A percentile compares a stretch with the other conserved stretches of the same genome.
Evolutionary conservation across 2,113 vertebrate species (phyloP).

Genomic region (Sorex fumeus): DNA sequence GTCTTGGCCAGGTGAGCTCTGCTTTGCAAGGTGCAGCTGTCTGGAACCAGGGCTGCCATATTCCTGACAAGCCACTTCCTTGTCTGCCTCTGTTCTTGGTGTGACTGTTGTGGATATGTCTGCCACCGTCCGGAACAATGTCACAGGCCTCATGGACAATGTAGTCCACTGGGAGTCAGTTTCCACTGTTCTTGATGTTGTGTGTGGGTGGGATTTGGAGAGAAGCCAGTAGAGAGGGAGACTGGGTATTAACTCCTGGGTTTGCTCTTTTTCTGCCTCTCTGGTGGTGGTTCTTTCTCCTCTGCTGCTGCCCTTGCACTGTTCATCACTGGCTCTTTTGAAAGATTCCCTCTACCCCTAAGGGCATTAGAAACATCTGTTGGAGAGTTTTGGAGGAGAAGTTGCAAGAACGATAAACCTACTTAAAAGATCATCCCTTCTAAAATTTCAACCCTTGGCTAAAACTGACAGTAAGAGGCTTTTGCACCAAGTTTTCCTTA

Average conservation of each 20-base stretch:
- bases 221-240: not conserved
- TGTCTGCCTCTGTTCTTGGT: not conserved
- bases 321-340: conserved; percentile 40
- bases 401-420: conserved; percentile 54
- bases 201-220: not conserved
- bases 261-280: conserved; percentile 8
- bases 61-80: not conserved
- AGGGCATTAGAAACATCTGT: conserved; percentile 70
- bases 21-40: too few relatives aligned
- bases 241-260: not conserved
- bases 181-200: not conserved
- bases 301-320: not conserved
- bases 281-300: not conserved
- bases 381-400: conserved; percentile 66
- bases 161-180: not conserved
- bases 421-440: conserved; percentile 45
- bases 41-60: not conserved
- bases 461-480: not conserved
- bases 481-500: not conserved
- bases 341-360: not conserved
- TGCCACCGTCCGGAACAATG: not conserved
- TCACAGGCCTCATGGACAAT: not conserved
- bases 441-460: conserved; percentile 53
- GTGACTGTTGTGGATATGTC: not conserved
- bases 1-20: not conserved